Percentiles rank a stretch among this genome's conserved stretches.
Conservation (phyloP, 2,888 invertebrate genomes). For the Terebella lapidaria region DNA sequence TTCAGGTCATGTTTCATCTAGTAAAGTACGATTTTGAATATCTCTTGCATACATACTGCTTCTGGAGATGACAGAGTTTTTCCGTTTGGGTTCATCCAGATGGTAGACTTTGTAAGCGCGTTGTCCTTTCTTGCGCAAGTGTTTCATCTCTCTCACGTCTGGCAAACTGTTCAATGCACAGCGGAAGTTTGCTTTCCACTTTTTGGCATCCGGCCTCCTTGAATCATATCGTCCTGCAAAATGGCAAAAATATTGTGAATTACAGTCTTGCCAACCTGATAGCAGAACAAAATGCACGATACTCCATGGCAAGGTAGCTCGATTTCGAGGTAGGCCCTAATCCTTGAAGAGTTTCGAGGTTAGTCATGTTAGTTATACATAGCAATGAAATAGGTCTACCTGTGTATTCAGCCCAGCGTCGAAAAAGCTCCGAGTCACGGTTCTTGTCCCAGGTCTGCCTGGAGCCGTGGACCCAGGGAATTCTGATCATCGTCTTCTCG, state of each 20-base stretch:
- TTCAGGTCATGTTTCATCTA: too few species aligned
- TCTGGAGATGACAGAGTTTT: too few species aligned
- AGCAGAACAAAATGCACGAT: too few species aligned
- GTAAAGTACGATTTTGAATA: too few species aligned
- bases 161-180: slow-evolving; percentile 45
- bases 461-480: slow-evolving; percentile 44
- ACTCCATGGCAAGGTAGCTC: too few species aligned
- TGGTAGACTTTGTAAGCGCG: slow-evolving; percentile 38
- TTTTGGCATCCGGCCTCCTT: slow-evolving; percentile 17
- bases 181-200: slow-evolving; percentile 48
- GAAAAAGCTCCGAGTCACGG: slow-evolving; percentile 37
- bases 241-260: background rate
- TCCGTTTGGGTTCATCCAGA: slow-evolving; percentile 17
- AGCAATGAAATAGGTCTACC: slow-evolving; percentile 21
- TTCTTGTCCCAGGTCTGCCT: slow-evolving; percentile 34
- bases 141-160: slow-evolving; percentile 35
- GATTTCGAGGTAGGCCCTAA: too few species aligned
- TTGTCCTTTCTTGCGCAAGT: slow-evolving; percentile 32
- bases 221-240: background rate
- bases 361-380: background rate
- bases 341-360: background rate
- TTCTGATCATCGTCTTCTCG: slow-evolving; percentile 29
- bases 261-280: too few species aligned
- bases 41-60: too few species aligned
- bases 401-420: slow-evolving; percentile 41